phyloP scores from a whole-genome alignment of 2,797 vertebrate genomes.

The Pteronotus mesoamericanus region DNA sequence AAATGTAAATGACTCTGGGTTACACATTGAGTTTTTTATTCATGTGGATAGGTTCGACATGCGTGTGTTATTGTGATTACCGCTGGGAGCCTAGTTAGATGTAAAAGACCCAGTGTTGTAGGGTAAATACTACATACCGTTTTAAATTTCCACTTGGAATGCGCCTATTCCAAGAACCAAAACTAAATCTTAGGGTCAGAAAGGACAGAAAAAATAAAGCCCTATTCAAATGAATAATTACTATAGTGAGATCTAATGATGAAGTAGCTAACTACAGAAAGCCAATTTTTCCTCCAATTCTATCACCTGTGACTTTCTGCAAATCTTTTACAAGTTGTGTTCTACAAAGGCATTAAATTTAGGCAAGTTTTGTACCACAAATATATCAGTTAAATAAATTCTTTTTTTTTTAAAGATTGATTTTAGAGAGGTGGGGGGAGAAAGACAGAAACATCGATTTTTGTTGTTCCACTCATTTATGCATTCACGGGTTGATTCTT shows the following conservation, averaged over 20 bases:
- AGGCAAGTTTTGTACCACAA: neutral
- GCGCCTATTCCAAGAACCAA: neutral
- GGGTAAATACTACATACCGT: neutral
- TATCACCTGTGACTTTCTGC: neutral
- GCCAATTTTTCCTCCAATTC: neutral
- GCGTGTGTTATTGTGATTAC: neutral
- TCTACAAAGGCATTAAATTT: neutral
- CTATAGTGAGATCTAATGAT: neutral
- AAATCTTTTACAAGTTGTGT: neutral
- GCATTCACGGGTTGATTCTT: no score
- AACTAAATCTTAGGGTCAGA: neutral
- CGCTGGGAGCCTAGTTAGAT: neutral
- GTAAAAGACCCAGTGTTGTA: neutral
- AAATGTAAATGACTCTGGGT: neutral
- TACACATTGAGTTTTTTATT: conserved; percentile 2
- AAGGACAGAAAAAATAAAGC: neutral
- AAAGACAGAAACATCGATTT: no score
- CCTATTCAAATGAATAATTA: neutral
- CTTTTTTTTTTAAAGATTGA: neutral
- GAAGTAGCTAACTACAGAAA: neutral
- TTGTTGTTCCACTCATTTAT: no score
- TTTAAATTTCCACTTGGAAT: neutral
- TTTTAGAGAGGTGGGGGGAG: no score
- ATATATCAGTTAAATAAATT: neutral
- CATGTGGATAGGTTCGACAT: neutral